Base-by-base conservation (phyloP, 53 echinoderm and acorn worm species). In the Antedon mediterranea region DNA sequence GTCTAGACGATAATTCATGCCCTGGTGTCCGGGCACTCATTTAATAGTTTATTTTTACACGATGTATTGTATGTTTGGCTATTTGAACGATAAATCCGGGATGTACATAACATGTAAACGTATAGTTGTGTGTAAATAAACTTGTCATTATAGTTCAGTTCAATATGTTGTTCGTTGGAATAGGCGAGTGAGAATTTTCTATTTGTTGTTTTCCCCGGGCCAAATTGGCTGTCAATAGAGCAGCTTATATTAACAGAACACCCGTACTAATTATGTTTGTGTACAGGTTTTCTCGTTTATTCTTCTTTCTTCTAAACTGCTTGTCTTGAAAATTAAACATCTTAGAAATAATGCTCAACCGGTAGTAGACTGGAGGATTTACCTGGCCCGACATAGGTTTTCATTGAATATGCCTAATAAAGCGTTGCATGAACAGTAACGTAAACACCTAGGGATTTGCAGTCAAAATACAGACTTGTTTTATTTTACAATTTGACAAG, bases 71-170 rank as follows among this genome's bases (percentile, higher is more conserved):
- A 57, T 26, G 57, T 57, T 57, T 13, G 20, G 20, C 57, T 57
- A 57, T 57, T 3, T 57, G 57, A 57, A 23, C 71, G 43, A 81
- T 71, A 73, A 75, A 83, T 71, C 77, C 34, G 72, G 34, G 81
- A 85, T 85, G 85, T 81, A 32, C 43, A 81, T 81, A 85, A 76
- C 76, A 71, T 37, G 81, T 85, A 85, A 85, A 85, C 85, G 34
- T 30, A 71, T 30, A 29, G 15, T 31, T 77, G 0, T 76, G 77
- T 73, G 72, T 81, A 85, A 85, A 85, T 85, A 85, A 85, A 85
- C 85, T 80, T 1, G n/a, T 71, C 72, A 9, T 31, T 72, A 72
- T 77, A 73, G n/a, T 78, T 71, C 31, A 78, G 72, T 71, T 78
- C 71, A 71, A 30, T 1, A 34, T 34, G 31, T 32, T 23, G 20